phyloP scores from a whole-genome alignment of 2,888 invertebrate species.

The Drosophila fungiperda region DNA sequence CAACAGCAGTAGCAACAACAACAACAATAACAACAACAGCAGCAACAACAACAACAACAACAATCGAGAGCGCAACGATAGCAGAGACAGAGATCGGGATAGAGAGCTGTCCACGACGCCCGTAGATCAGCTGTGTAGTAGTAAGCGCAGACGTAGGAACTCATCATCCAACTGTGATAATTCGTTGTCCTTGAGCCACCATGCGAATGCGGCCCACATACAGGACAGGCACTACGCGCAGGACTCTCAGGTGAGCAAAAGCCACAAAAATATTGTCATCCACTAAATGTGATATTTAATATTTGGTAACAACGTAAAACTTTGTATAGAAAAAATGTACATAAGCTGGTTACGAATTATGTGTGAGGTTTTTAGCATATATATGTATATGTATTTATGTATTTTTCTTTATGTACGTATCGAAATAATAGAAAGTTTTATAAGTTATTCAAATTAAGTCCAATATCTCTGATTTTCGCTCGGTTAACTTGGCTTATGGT shows the following conservation, averaged over 20 bases:
- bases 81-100: constrained; percentile 87
- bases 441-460: not conserved
- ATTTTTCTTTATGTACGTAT: not conserved
- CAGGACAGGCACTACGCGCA: constrained; percentile 88
- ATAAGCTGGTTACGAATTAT: not conserved
- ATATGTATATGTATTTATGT: not conserved
- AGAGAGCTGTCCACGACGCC: constrained; percentile 86
- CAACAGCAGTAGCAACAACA: constrained; percentile 48
- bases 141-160: constrained; percentile 87
- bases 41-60: constrained; percentile 49
- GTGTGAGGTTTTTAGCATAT: not conserved
- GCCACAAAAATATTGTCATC: not conserved
- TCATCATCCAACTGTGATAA: constrained; percentile 88
- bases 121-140: constrained; percentile 85
- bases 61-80: constrained; percentile 62
- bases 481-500: no score
- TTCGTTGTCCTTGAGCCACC: constrained; percentile 87
- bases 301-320: not conserved
- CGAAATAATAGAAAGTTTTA: not conserved
- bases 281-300: not conserved
- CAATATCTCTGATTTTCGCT: no score
- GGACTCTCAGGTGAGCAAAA: constrained; percentile 88
- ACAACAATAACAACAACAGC: constrained; percentile 44
- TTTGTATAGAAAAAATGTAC: not conserved
- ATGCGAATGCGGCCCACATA: constrained; percentile 85